phyloP scores from a whole-genome alignment of 2,113 vertebrate genomes.

The Beaufortia kweichowensis region DNA sequence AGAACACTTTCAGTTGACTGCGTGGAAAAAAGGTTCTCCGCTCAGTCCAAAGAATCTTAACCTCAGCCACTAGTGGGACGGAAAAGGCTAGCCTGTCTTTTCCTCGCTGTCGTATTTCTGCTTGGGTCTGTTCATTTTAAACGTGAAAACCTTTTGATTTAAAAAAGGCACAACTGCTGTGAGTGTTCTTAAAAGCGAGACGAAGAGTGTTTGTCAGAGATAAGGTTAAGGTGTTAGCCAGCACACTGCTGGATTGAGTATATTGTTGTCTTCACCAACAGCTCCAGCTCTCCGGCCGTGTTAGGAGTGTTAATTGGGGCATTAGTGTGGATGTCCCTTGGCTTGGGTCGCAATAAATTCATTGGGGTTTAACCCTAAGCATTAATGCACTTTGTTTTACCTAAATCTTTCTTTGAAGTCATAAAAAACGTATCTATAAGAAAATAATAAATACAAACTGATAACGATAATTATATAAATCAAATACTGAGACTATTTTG shows the following conservation, averaged over 20 bases:
- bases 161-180: neutral
- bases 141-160: neutral
- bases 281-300: constrained; percentile 29
- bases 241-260: constrained; percentile 21
- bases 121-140: neutral
- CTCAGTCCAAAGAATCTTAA: constrained; percentile 77
- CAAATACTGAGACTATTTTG: neutral
- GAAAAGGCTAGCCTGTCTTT: constrained; percentile 72
- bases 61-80: constrained; percentile 73
- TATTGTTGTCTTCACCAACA: constrained; percentile 41
- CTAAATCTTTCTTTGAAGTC: no score
- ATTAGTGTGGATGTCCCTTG: constrained; percentile 47
- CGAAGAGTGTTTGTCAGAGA: constrained; percentile 16
- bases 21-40: constrained; percentile 74
- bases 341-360: constrained; percentile 31
- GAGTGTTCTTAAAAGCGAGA: neutral
- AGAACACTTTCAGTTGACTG: constrained; percentile 72
- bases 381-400: constrained; percentile 17
- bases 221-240: constrained; percentile 31
- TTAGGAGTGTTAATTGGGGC: constrained; percentile 43
- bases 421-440: neutral
- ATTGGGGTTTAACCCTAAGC: neutral
- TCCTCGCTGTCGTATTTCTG: constrained; percentile 46
- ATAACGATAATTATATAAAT: neutral
- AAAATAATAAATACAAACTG: no score